Base-by-base conservation (phyloP, 2,113 vertebrate genomes). In the Sorex fumeus region DNA sequence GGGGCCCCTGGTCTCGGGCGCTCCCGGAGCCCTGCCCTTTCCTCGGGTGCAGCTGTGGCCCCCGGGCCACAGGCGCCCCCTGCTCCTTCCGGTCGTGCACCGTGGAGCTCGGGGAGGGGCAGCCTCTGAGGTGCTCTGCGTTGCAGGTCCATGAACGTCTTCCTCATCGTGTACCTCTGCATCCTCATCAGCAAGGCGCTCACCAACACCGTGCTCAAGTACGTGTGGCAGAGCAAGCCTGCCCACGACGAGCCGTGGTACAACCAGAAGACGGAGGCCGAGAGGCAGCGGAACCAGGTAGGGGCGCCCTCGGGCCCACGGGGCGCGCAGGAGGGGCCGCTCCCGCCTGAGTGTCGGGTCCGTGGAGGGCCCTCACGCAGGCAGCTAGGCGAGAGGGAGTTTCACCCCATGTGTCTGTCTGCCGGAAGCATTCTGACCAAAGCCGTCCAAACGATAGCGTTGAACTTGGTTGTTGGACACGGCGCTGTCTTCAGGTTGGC, bases 111-210 rank as follows among this genome's bases (percentile, higher is more conserved):
- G n/a, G n/a, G 23, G 62, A 8, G 21, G 21, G 66, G 3, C 66
- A n/a, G 12, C 30, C 66, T 15, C 66, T 9, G 23, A 10, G 10
- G 27, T 2, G 25, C 27, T 12, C 64, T 13, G 30, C n/a, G 28
- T 30, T 19, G 71, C 71, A 74, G 71, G 71, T 99, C 99, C 8
- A 99, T 99, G 99, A 99, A 99, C 80, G 97, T 98, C 47, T 99
- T 99, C 97, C 98, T 99, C 95, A 91, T 99, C 74, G 99, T 99
- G 74, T 99, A 99, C 97, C 98, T 99, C 93, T 99, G 99, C 96
- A 99, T 99, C 86, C 98, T 99, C 43, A 98, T 99, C 97, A 98
- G 98, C 96, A 99, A 99, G 97, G 98, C 99, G 4, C 67, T 99
- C 90, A 98, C 99, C 97, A 99, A 99, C 97, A 99, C 99, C 0